Percentiles rank a stretch among this genome's conserved stretches.
Conservation (phyloP, 2,797 vertebrate genomes). For the Fundulus diaphanus region DNA sequence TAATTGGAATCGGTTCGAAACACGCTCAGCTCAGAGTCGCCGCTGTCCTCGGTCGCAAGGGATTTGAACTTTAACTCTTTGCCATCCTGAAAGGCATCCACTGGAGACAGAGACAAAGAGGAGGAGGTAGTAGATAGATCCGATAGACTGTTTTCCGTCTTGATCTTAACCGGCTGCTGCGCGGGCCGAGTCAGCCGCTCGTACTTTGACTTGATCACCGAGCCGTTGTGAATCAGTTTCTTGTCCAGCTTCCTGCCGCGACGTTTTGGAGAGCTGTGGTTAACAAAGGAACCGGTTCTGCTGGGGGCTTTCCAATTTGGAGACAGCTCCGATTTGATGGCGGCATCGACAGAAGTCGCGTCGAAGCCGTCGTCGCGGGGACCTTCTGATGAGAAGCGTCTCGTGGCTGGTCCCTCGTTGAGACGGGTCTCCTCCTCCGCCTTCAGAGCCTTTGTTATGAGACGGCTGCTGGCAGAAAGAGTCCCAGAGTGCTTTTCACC, state of each 20-base stretch:
- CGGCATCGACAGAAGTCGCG: conserved; percentile 17
- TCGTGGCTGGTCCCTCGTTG: conserved; percentile 55
- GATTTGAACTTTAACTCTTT: conserved; percentile 90
- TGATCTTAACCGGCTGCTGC: conserved; percentile 52
- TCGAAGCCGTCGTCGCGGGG: conserved; percentile 8
- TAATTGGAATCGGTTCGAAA: conserved; percentile 91
- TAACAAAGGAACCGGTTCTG: conserved; percentile 27
- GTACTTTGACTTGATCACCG: conserved; percentile 45
- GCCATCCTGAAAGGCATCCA: conserved; percentile 83
- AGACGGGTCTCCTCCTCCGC: conserved; percentile 68
- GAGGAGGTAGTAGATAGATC: conserved; percentile 64
- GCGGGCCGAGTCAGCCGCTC: background rate
- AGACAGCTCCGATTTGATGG: conserved; percentile 48
- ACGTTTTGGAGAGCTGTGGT: conserved; percentile 65
- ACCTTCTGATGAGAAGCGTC: conserved; percentile 43
- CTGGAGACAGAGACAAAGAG: conserved; percentile 64
- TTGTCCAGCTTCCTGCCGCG: conserved; percentile 71
- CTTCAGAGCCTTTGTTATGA: conserved; percentile 79
- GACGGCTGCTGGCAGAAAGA: conserved; percentile 76
- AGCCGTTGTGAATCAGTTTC: conserved; percentile 70
- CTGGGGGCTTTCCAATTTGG: conserved; percentile 38
- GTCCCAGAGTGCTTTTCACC: conserved; percentile 68
- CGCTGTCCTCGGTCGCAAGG: conserved; percentile 81
- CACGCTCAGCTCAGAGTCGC: conserved; percentile 72
- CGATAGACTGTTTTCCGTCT: conserved; percentile 65